Conservation (phyloP, 2,797 vertebrate species). For the Allobates femoralis region DNA sequence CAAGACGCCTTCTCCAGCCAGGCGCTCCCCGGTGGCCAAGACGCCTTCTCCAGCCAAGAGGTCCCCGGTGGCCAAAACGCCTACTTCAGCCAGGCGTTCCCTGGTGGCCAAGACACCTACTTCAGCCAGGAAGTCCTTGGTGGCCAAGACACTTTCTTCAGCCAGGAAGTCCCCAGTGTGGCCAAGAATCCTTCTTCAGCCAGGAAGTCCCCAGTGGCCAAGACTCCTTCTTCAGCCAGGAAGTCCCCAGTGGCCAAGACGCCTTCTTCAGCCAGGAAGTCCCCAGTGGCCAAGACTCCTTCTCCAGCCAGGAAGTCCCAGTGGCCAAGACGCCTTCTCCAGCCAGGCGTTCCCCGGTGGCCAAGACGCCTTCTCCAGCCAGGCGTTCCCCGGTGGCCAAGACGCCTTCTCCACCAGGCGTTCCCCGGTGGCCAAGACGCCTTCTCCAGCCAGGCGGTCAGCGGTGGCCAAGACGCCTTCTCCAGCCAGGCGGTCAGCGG, state of each 20-base stretch:
- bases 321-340: neutral
- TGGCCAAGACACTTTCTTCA: conserved; percentile 11
- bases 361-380: neutral
- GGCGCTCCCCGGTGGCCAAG: neutral
- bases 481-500: neutral
- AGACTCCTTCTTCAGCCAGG: neutral
- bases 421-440: neutral
- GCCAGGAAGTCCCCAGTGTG: conserved; percentile 13
- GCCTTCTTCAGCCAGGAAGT: conserved; percentile 4
- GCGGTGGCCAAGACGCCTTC: neutral
- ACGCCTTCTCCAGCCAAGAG: neutral
- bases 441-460: neutral
- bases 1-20: neutral
- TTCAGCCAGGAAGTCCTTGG: conserved; percentile 8
- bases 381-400: conserved; percentile 45
- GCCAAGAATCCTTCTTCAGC: neutral
- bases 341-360: conserved; percentile 15
- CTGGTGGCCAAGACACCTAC: neutral
- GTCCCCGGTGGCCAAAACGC: neutral
- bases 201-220: neutral
- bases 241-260: conserved; percentile 40
- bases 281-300: neutral
- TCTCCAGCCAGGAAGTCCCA: neutral
- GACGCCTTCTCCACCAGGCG: conserved; percentile 8
- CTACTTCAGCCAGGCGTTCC: neutral